Base-by-base conservation (phyloP, 37 sponge, comb jelly and placozoan genomes). In the Dysidea cf. avara region DNA sequence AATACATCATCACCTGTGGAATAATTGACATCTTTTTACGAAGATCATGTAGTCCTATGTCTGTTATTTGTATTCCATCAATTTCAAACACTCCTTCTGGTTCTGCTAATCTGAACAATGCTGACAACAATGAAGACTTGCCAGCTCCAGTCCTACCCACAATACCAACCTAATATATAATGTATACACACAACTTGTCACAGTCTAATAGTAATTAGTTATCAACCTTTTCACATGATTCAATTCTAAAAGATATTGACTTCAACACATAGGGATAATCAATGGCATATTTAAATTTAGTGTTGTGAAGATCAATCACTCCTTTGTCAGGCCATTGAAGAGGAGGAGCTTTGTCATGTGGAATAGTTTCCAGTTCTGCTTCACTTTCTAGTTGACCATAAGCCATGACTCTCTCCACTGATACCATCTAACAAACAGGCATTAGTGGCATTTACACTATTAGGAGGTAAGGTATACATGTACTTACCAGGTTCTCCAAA, bases 111-210 rank as follows among this genome's bases (percentile, higher is more conserved):
- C 96, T 21, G 78, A 87, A 95, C 51, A 95, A 78, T 16, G 91
- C 82, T 22, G 88, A 62, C 40, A 83, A 63, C 18, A 95, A 69
- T 0, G 96, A 95, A 25, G 92, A 91, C 66, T 95, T 95, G 30
- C 96, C 96, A 55, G 96, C 96, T 30, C 96, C 96, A 49, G 96
- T 95, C 1, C 96, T 71, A 35, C 96, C 96, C 3, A 95, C 89
- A 64, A 95, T 84, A 24, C 96, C 96, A 64, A 95, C 61, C 92
- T n/a, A n/a, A n/a, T n/a, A n/a, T n/a, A n/a, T n/a, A n/a, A n/a
- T n/a, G n/a, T n/a, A n/a, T n/a, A n/a, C n/a, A n/a, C n/a, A n/a
- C n/a, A n/a, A n/a, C n/a, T n/a, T 91, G 46, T 43, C 46, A 43
- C 9, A 43, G 46, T 43, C 5, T 43, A 43, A 12, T 43, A 9